Percentiles rank a stretch among this genome's conserved stretches.
Conservation (phyloP, 2,888 invertebrate species). For the Gastrophysa polygoni region DNA sequence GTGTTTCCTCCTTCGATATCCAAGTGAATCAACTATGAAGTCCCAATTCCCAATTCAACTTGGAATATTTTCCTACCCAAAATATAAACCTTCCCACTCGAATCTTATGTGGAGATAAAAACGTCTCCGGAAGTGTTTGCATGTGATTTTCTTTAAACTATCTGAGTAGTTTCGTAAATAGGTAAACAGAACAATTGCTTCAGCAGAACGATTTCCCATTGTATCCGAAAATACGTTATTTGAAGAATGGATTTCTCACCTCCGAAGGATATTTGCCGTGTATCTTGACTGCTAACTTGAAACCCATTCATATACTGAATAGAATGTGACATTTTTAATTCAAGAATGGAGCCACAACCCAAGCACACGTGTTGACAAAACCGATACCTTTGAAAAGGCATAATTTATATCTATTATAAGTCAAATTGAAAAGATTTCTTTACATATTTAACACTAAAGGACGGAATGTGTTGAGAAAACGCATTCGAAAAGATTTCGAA, state of each 20-base stretch:
- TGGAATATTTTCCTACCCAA: too few relatives aligned
- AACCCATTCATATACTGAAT: constrained; percentile 30
- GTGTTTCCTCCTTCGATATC: too few relatives aligned
- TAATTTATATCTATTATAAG: constrained; percentile 54
- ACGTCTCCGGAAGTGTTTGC: background rate
- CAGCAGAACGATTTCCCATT: background rate
- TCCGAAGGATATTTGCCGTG: constrained; percentile 32
- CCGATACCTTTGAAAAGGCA: constrained; percentile 50
- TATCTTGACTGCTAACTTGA: constrained; percentile 34
- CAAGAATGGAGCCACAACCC: constrained; percentile 29
- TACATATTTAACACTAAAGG: constrained; percentile 37
- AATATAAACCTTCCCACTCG: too few relatives aligned
- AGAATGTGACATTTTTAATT: constrained; percentile 31
- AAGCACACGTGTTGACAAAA: constrained; percentile 56
- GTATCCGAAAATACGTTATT: constrained; percentile 18
- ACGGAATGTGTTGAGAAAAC: constrained; percentile 41
- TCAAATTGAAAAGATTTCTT: constrained; percentile 43
- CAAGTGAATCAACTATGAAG: too few relatives aligned
- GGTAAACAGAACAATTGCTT: constrained; percentile 10
- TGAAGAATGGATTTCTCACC: constrained; percentile 29
- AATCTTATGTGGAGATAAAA: background rate
- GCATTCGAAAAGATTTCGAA: constrained; percentile 47
- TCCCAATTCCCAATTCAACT: too few relatives aligned
- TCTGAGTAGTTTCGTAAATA: background rate
- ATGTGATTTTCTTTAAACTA: background rate